phyloP scores from a whole-genome alignment of 2,888 invertebrate genomes.

The Chrysodeixis includens region DNA sequence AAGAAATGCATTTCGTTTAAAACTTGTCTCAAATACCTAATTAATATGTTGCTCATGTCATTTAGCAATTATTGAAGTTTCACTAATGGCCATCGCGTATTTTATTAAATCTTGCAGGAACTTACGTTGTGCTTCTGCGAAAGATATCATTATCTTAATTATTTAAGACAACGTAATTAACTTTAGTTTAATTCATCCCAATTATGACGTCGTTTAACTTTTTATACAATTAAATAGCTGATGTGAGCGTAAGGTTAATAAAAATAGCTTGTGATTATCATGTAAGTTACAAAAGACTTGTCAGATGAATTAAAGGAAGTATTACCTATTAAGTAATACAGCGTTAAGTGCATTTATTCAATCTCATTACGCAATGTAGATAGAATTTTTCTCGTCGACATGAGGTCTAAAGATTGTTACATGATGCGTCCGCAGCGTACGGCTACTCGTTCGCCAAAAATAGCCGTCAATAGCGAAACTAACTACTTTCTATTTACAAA shows the following conservation, averaged over 20 bases:
- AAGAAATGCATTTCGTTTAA: too few species aligned
- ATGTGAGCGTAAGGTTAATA: not conserved
- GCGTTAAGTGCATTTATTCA: conserved; percentile 30
- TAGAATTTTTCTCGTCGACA: conserved; percentile 43
- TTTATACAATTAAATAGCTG: not conserved
- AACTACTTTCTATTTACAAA: conserved; percentile 83
- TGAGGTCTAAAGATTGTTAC: conserved; percentile 50
- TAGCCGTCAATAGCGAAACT: conserved; percentile 75
- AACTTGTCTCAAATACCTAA: too few species aligned
- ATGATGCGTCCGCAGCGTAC: conserved; percentile 42
- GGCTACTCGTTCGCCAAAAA: conserved; percentile 68
- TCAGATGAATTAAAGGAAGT: conserved; percentile 29
- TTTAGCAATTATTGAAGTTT: not conserved
- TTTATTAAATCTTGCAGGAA: not conserved
- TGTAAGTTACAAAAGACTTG: conserved; percentile 28
- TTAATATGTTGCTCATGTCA: too few species aligned
- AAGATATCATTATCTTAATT: not conserved
- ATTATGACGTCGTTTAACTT: conserved; percentile 4
- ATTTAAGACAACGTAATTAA: not conserved
- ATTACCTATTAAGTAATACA: conserved; percentile 33
- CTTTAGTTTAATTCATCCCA: not conserved
- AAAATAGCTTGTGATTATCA: conserved; percentile 15
- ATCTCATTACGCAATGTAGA: conserved; percentile 48
- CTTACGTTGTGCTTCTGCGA: not conserved
- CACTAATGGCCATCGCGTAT: not conserved